These are phyloP conservation scores for Drosophila pseudotakahashii DNA, from an alignment of 2,888 invertebrate species.

Conservation along the genomic window DNA sequence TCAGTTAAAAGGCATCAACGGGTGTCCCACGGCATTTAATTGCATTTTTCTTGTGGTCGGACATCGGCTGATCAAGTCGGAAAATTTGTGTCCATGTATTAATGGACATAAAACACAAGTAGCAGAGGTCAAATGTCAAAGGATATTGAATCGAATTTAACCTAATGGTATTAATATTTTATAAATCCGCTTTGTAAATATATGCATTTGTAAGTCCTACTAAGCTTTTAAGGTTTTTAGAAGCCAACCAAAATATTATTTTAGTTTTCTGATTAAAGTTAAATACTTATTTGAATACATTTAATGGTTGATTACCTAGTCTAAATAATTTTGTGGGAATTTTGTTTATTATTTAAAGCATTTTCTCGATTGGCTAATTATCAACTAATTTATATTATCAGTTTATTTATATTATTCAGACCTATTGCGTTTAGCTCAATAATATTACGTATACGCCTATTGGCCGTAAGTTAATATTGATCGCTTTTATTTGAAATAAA, in stretches of 20 bases:
- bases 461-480: neutral
- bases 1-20: neutral
- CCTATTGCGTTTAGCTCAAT: neutral
- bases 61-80: neutral
- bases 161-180: neutral
- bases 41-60: slow-evolving; percentile 22
- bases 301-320: neutral
- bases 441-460: neutral
- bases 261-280: too few relatives aligned
- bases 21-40: slow-evolving; percentile 16
- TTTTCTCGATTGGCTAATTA: too few relatives aligned
- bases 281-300: neutral
- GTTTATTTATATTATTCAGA: neutral
- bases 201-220: neutral
- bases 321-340: neutral
- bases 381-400: too few relatives aligned
- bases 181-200: neutral
- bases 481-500: neutral
- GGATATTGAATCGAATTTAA: neutral
- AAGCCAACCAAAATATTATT: neutral
- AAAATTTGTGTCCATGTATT: neutral
- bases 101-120: neutral
- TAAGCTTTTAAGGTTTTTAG: neutral
- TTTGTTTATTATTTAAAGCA: neutral
- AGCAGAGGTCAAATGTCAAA: neutral